Base-by-base conservation (phyloP, 2,113 vertebrate genomes). In the Onychorhynchus coronatus region DNA sequence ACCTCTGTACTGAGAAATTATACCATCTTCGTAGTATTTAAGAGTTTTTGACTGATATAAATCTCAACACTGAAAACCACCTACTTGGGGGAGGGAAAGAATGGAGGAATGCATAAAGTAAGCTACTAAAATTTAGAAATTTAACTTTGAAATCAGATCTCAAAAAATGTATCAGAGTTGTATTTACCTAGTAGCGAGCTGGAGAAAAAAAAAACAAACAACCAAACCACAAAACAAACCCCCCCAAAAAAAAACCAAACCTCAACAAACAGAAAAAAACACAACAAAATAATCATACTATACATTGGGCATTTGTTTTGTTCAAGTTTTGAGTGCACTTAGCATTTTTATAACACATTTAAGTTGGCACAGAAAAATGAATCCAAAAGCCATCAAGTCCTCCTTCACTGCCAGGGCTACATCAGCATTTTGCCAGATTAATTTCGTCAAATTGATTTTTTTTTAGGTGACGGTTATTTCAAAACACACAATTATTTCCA, bases 191-290 rank as follows among this genome's bases (percentile, higher is more conserved):
- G 6, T 16, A 73, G 20, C 52, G 30, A 91, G 33, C 5, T 70
- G 30, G 22, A 77, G 22, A 25, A 52, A 79, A 59, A 61, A 17
- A 30, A 30, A 18, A 31, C 12, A 58, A 59, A 11, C 31, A 58
- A 58, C 5, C 22, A 58, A 7, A 65, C 28, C 39, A 25, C 7
- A 23, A 68, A 35, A 33, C 5, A 56, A 30, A 23, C 13, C 28
- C n/a, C n/a, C n/a, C n/a, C 4, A 41, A 33, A 3, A 35, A 47
- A 72, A 59, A 37, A 3, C 1, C 2, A n/a, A n/a, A n/a, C n/a
- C 21, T n/a, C 14, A 63, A 23, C 25, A 30, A 39, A 41, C 16
- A 52, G 44, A 73, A 73, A 63, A 21, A 8, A 0, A 2, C 50
- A 39, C 20, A 70, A 77, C 28, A 79, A 66, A 82, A 80, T 15